phyloP scores from a whole-genome alignment of 2,888 invertebrate genomes.

The Crossocerus cetratus region DNA sequence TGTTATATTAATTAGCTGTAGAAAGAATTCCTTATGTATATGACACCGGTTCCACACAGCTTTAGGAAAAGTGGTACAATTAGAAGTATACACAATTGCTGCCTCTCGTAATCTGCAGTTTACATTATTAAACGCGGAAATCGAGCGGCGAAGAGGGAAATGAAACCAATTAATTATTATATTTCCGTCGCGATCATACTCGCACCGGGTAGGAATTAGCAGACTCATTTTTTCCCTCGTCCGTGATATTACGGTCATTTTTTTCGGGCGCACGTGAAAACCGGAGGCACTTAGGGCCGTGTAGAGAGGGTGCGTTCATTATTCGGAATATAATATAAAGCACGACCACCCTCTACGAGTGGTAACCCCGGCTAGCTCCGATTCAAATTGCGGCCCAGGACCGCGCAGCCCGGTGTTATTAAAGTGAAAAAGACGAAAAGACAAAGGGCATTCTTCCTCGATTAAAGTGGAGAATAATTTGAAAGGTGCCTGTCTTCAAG shows the following conservation, averaged over 20 bases:
- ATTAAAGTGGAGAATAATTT: constrained; percentile 42
- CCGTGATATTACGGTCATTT: neutral
- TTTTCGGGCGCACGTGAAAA: neutral
- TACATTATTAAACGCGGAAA: too few species aligned
- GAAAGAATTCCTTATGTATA: too few species aligned
- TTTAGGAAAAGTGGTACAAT: too few species aligned
- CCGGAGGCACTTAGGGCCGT: constrained; percentile 6
- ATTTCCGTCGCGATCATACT: too few species aligned
- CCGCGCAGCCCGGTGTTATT: constrained; percentile 13
- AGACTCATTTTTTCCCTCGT: neutral
- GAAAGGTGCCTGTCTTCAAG: neutral
- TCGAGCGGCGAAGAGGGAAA: too few species aligned
- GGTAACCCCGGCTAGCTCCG: constrained; percentile 1
- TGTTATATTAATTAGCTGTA: too few species aligned
- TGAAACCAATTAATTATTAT: too few species aligned
- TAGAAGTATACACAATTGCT: too few species aligned
- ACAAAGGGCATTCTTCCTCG: constrained; percentile 34
- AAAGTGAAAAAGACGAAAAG: constrained; percentile 13
- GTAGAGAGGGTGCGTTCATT: constrained; percentile 15
- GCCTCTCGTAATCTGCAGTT: too few species aligned
- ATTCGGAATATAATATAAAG: constrained; percentile 22
- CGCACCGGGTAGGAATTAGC: neutral
- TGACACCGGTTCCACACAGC: too few species aligned
- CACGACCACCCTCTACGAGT: neutral
- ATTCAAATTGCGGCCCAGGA: constrained; percentile 30